A percentile compares a stretch with the other conserved stretches of the same genome.
phyloP scores from a whole-genome alignment of 1,140 invertebrate genomes.

The Lithobius niger region DNA sequence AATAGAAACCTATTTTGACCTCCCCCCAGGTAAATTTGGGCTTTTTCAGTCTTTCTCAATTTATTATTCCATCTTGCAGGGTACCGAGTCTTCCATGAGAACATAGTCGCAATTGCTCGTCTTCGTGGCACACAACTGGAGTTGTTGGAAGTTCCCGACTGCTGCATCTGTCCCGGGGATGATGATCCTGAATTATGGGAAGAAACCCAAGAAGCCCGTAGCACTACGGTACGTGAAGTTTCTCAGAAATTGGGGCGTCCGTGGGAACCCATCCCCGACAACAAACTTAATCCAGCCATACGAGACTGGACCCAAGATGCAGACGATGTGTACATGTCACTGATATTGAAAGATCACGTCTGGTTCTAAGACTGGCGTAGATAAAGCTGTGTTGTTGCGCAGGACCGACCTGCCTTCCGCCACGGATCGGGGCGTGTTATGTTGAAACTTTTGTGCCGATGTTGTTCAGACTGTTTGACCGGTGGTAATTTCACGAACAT shows the following conservation, averaged over 20 bases:
- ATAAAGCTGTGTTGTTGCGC: too few relatives aligned
- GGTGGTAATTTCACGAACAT: too few relatives aligned
- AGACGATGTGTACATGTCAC: constrained; percentile 1
- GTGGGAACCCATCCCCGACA: constrained; percentile 30
- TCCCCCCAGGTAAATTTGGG: too few relatives aligned
- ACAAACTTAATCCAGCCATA: constrained; percentile 25
- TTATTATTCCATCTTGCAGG: constrained; percentile 32
- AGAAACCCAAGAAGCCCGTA: constrained; percentile 18
- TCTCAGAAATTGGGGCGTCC: constrained; percentile 28
- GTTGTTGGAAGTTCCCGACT: constrained; percentile 45
- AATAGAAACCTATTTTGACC: too few relatives aligned
- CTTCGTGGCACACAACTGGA: constrained; percentile 45
- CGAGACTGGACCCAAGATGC: not conserved
- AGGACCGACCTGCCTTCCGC: too few relatives aligned
- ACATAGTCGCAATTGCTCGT: constrained; percentile 52
- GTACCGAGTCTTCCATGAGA: constrained; percentile 45
- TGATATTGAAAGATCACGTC: not conserved
- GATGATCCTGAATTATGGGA: constrained; percentile 32
- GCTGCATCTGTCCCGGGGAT: constrained; percentile 22
- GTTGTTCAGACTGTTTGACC: too few relatives aligned
- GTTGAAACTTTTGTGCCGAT: too few relatives aligned
- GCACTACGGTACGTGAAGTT: constrained; percentile 24
- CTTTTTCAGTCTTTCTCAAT: not conserved
- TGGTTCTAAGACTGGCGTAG: too few relatives aligned
- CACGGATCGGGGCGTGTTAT: too few relatives aligned